phyloP scores from a whole-genome alignment of 2,113 vertebrate genomes.

The Orientallactaga bullata region DNA sequence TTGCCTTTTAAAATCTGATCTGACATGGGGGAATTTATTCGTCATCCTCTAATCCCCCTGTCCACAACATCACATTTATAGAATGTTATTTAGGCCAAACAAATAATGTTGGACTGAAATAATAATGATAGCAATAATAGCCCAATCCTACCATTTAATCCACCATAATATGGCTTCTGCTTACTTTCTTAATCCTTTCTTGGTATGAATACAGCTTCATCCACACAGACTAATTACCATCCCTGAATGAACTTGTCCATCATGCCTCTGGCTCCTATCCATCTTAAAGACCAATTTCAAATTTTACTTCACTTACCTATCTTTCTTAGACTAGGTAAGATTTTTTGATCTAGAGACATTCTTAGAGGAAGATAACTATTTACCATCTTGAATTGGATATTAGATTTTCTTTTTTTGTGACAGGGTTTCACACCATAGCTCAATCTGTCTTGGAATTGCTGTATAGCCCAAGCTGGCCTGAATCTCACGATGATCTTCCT shows the following conservation, averaged over 20 bases:
- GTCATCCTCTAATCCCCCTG: no score
- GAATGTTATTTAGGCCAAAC: neutral
- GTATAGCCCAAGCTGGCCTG: neutral
- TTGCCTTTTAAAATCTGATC: neutral
- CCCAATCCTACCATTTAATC: neutral
- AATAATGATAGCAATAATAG: neutral
- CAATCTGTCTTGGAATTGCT: no score
- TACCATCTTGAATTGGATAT: neutral
- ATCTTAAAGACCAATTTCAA: neutral
- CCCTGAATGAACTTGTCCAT: neutral
- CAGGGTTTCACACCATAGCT: neutral
- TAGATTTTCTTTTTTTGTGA: no score
- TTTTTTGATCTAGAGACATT: conserved; percentile 1
- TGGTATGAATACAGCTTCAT: neutral
- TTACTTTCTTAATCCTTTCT: neutral
- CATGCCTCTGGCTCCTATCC: neutral
- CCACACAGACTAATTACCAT: neutral
- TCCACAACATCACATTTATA: no score
- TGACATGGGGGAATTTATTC: no score
- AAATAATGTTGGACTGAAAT: neutral
- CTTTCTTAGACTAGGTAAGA: neutral
- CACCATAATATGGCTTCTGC: neutral
- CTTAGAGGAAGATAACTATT: neutral
- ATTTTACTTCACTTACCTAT: conserved; percentile 3
- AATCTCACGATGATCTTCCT: neutral